These are phyloP conservation scores for Bacillus rossius DNA, from an alignment of 1,140 invertebrate genomes.

Conservation along the genomic window DNA sequence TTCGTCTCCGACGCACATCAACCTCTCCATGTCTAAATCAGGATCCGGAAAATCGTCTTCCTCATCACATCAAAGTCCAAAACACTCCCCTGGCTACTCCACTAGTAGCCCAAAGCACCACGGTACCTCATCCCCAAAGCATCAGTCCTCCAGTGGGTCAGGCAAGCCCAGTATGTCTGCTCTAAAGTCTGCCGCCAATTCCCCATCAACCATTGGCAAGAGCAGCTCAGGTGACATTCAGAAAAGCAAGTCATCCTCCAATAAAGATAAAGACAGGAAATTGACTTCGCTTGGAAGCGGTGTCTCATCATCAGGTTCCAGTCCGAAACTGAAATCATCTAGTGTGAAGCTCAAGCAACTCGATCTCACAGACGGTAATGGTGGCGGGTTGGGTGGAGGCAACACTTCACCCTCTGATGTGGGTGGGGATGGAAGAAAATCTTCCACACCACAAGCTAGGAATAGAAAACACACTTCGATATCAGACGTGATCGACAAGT, in stretches of 20 bases:
- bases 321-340: conserved; percentile 60
- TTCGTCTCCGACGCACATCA: conserved; percentile 58
- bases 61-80: conserved; percentile 43
- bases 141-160: conserved; percentile 51
- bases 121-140: conserved; percentile 10
- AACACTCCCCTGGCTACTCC: conserved; percentile 51
- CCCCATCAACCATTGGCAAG: conserved; percentile 24
- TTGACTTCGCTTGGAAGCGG: conserved; percentile 45
- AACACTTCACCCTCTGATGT: conserved; percentile 16
- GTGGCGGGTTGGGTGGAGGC: conserved; percentile 10
- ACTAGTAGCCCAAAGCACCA: conserved; percentile 11
- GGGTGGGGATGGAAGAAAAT: conserved; percentile 14
- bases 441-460: conserved; percentile 47
- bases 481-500: conserved; percentile 80
- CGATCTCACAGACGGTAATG: conserved; percentile 26
- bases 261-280: conserved; percentile 34
- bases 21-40: conserved; percentile 38
- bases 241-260: conserved; percentile 36
- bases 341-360: conserved; percentile 60
- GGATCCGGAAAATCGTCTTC: conserved; percentile 1
- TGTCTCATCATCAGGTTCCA: conserved; percentile 39
- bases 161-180: conserved; percentile 87
- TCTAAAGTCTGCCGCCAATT: conserved; percentile 70
- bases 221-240: conserved; percentile 5
- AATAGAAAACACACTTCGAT: conserved; percentile 67